Evolutionary conservation across 2,888 invertebrate species (phyloP), one percentile per base, ranked within the genome.

Genomic region (Diloba caeruleocephala): DNA sequence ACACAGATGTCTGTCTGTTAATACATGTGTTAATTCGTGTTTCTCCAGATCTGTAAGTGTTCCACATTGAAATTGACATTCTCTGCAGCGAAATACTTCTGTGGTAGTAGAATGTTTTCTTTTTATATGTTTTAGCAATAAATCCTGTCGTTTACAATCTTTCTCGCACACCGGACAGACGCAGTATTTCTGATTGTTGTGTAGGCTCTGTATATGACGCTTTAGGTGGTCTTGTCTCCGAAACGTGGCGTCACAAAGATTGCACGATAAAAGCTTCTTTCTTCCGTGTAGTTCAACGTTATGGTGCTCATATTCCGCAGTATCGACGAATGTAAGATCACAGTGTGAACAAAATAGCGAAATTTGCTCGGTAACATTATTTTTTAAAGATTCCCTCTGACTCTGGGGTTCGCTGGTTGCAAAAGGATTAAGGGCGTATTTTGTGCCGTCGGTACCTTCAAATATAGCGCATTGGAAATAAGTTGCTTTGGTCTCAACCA

Each of bases 141-240:
- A 45, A 31, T 85, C 84, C 26, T 82, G 76, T 0, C 77, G 45
- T 34, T 74, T 74, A 17, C 75, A 87, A 1, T 84, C 81, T 39
- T 77, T 72, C 0, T 59, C 54, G 19, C 88, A 88, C 0, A 82
- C 79, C 0, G 88, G 87, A 14, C 88, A 88, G 0, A 48, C 10
- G 21, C 55, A 64, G 17, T 53, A 68, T 14, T 71, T 72, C 1
- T 59, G 50, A 13, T 71, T 63, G 0, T 64, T 52, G 31, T 88
- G 88, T 1, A 86, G 19, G 28, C 81, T 87, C 0, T 65, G 70
- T 7, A 82, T 66, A 29, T 88, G 88, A 0, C 88, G 62, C 37
- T 85, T 85, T 1, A 88, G 49, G 12, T 88, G 88, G 25, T 88
- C 86, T 4, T 77, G 81, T 1, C 88, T 42, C 1, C 76, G 52